These are phyloP conservation scores for Drosophila meridiana DNA, from an alignment of 2,888 invertebrate species.

Conservation along the genomic window DNA sequence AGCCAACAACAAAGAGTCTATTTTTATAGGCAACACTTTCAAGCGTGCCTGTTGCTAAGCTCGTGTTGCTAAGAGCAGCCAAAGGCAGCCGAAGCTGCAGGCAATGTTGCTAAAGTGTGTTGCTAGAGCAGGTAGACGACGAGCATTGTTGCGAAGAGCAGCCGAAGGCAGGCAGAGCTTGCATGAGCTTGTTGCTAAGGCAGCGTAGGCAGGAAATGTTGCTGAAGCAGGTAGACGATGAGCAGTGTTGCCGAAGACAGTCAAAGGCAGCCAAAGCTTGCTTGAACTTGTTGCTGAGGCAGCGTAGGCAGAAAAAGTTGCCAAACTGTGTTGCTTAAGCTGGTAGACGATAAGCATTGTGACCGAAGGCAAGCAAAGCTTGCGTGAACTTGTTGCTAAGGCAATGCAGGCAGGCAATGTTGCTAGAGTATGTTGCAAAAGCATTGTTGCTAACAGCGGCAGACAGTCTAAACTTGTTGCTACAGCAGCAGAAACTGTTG, in stretches of 20 bases:
- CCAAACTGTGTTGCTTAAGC: background rate
- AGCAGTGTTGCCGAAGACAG: too few species aligned
- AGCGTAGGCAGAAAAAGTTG: background rate
- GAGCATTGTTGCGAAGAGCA: too few species aligned
- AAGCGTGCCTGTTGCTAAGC: constrained; percentile 1
- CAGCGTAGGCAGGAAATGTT: background rate
- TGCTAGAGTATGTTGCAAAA: too few species aligned
- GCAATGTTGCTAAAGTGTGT: background rate
- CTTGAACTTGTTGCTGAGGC: background rate
- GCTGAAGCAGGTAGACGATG: too few species aligned
- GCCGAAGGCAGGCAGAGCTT: background rate
- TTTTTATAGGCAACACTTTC: background rate
- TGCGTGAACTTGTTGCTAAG: too few species aligned
- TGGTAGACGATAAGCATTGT: too few species aligned
- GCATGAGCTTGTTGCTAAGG: too few species aligned
- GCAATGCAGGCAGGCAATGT: too few species aligned
- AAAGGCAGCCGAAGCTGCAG: background rate
- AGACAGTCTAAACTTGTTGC: background rate
- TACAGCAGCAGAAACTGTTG: background rate
- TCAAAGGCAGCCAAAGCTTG: background rate
- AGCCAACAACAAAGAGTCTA: background rate
- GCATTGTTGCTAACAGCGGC: background rate
- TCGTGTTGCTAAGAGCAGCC: background rate
- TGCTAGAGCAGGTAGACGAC: too few species aligned
- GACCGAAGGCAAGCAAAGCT: too few species aligned